These are phyloP conservation scores for Peromyscus attwateri DNA, from an alignment of 2,797 vertebrate species.

Conservation along the genomic window DNA sequence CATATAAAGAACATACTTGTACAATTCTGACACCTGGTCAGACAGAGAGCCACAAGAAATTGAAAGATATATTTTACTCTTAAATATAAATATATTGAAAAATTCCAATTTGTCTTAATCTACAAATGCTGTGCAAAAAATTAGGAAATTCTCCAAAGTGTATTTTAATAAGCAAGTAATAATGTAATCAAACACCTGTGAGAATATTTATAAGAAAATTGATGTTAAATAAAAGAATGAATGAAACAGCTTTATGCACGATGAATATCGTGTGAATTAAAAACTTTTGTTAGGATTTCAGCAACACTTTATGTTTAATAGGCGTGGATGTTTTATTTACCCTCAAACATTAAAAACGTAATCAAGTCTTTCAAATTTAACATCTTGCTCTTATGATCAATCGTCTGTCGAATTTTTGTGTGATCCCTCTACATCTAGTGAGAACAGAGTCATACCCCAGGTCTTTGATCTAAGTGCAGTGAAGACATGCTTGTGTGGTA, in stretches of 20 bases:
- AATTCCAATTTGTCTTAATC: not conserved
- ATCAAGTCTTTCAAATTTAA: not conserved
- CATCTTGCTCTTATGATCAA: not conserved
- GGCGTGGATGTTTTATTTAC: not conserved
- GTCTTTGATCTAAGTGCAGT: not conserved
- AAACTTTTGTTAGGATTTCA: not conserved
- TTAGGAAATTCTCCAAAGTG: not conserved
- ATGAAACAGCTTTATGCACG: not conserved
- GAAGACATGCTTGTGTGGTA: constrained; percentile 61
- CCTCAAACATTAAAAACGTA: not conserved
- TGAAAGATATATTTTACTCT: not conserved
- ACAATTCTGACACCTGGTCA: not conserved
- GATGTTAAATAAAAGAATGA: not conserved
- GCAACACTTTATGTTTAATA: not conserved
- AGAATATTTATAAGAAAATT: not conserved
- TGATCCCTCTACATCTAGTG: not conserved
- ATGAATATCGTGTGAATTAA: not conserved
- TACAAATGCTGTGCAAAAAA: not conserved
- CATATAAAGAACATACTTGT: not conserved
- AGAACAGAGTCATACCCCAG: not conserved
- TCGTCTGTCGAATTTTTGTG: not conserved
- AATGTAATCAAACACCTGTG: not conserved
- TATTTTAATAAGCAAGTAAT: not conserved
- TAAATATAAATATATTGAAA: not conserved
- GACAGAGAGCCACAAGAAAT: not conserved